These are phyloP conservation scores for Cichlasoma orientale DNA, from an alignment of 2,797 vertebrate genomes.

Conservation along the genomic window DNA sequence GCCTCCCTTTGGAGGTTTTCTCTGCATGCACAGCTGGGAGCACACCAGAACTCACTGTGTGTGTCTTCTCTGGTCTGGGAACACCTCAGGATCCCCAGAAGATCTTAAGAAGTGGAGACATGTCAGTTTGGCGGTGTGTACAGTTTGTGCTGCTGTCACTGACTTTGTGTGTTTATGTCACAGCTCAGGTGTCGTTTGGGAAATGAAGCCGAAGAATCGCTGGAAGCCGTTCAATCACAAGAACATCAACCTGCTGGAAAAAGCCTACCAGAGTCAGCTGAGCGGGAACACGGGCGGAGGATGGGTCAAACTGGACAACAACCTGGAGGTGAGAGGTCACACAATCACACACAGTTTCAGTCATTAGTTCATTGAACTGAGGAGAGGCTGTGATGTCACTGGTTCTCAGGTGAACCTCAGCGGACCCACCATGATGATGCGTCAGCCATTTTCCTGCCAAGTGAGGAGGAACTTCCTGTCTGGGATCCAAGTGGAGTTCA, in stretches of 20 bases:
- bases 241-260: conserved; percentile 90
- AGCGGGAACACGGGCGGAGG: conserved; percentile 42
- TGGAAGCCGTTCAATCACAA: conserved; percentile 96
- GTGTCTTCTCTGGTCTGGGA: too few relatives aligned
- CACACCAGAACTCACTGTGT: neutral
- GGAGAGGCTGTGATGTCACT: conserved; percentile 12
- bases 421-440: conserved; percentile 88
- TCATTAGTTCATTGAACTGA: neutral
- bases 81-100: too few relatives aligned
- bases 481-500: conserved; percentile 93
- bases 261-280: conserved; percentile 85
- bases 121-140: too few relatives aligned
- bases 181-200: conserved; percentile 98
- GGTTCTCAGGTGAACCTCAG: conserved; percentile 87
- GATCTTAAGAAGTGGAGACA: too few relatives aligned
- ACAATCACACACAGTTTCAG: too few relatives aligned
- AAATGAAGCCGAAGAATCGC: conserved; percentile 89
- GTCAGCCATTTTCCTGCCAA: conserved; percentile 81
- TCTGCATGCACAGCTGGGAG: neutral
- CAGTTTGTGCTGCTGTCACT: too few relatives aligned
- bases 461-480: conserved; percentile 93
- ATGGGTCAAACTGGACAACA: conserved; percentile 87
- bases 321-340: conserved; percentile 85
- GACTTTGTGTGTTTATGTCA: neutral
- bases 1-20: too few relatives aligned